A percentile compares a stretch with the other conserved stretches of the same genome.
phyloP scores from a whole-genome alignment of 2,888 invertebrate species.

The Cephonodes hylas region DNA sequence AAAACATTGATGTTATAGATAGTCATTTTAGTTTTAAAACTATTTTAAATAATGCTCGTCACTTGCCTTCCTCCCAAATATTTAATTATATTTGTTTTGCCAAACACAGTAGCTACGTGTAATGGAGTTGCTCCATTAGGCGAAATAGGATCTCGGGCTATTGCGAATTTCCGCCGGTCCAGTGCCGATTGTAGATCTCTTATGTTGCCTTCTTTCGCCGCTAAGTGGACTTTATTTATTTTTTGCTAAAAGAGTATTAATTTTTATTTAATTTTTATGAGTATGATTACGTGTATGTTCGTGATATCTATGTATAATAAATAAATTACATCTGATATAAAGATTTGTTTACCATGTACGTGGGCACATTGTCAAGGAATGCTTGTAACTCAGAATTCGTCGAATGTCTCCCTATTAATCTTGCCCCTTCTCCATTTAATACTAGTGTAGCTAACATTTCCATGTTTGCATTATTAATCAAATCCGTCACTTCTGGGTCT shows the following conservation, averaged over 20 bases:
- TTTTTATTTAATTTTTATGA: neutral
- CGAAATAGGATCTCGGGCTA: slow-evolving; percentile 92
- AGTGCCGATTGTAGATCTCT: slow-evolving; percentile 91
- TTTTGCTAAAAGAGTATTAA: slow-evolving; percentile 84
- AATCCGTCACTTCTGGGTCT: slow-evolving; percentile 84
- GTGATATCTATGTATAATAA: too few relatives aligned
- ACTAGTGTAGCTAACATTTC: slow-evolving; percentile 94
- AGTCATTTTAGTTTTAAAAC: too few relatives aligned
- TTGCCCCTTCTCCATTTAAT: slow-evolving; percentile 92
- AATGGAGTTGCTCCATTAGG: slow-evolving; percentile 92
- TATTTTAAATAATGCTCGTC: neutral
- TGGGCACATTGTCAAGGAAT: slow-evolving; percentile 92
- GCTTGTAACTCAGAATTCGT: slow-evolving; percentile 90
- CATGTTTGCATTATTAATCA: slow-evolving; percentile 90
- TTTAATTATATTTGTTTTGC: slow-evolving; percentile 89
- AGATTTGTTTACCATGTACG: slow-evolving; percentile 86
- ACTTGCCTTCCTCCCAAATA: slow-evolving; percentile 80
- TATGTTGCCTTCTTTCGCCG: slow-evolving; percentile 91
- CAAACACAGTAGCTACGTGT: slow-evolving; percentile 92
- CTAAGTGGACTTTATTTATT: slow-evolving; percentile 93
- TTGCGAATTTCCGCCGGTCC: slow-evolving; percentile 94
- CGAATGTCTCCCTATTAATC: slow-evolving; percentile 85
- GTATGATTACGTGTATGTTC: too few relatives aligned
- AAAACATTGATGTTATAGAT: too few relatives aligned
- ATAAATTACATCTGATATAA: too few relatives aligned